Base-by-base conservation (phyloP, 1,140 invertebrate species). In the Drosophila pectinifera region DNA sequence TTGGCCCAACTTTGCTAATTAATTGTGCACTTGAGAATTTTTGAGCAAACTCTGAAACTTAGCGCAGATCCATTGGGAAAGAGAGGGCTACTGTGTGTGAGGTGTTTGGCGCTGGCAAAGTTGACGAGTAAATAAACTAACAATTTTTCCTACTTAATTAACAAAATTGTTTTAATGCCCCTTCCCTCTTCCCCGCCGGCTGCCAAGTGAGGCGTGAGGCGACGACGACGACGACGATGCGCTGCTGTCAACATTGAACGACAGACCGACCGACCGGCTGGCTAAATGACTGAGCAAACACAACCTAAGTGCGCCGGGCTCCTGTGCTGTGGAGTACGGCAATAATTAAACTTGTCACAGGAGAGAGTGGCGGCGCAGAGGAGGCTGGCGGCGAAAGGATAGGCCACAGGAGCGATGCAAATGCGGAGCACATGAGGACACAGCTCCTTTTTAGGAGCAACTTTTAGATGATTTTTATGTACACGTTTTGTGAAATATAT, bases 121-220 rank as follows among this genome's bases (percentile, higher is more conserved):
- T 88, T 88, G 84, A 88, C 76, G 77, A 73, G 84, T 84, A 88
- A 88, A 88, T 88, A 88, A 88, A 88, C 84, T 89, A 88, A 83
- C 76, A 89, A 88, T 88, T 88, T 88, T 90, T 90, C 85, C 78
- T 90, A 90, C 84, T 89, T 89, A 90, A 89, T 89, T 89, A 89
- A 89, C 85, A 89, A 89, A 89, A 90, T 89, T 89, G 85, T 89
- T 89, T 85, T 90, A 90, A 90, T 89, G 80, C 77, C 67, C 64
- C 61, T 51, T 42, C 58, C 36, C 54, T 20, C 36, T n/a, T 3
- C 16, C 48, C 14, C 22, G 1, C 16, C 39, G 8, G 38, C 51
- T 69, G 73, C 55, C 81, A 85, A 85, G 54, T 73, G 81, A 80
- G 58, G 81, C 81, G 81, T 80, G 61, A 61, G 73, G 76, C 45